phyloP scores from a whole-genome alignment of 2,888 invertebrate genomes.

The Agrotis ipsilon region DNA sequence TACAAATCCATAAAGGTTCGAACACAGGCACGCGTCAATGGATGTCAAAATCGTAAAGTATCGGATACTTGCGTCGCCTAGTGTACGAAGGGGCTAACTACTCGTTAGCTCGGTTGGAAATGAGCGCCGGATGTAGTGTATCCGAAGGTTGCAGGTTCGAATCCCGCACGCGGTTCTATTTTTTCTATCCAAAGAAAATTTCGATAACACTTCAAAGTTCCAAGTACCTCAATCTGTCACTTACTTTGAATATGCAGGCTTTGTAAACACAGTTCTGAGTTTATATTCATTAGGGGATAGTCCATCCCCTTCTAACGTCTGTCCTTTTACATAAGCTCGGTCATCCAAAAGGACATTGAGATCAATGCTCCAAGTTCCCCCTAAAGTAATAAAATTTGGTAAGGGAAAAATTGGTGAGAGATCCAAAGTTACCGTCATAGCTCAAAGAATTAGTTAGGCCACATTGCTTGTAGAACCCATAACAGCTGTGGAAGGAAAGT shows the following conservation, averaged over 20 bases:
- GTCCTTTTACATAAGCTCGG: conserved; percentile 33
- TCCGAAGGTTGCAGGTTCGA: no score
- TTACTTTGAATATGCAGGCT: conserved; percentile 14
- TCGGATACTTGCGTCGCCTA: no score
- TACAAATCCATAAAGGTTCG: no score
- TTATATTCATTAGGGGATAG: conserved; percentile 36
- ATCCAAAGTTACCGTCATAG: conserved; percentile 56
- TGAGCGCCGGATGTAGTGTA: no score
- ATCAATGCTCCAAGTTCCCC: conserved; percentile 48
- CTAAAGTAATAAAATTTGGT: conserved; percentile 56
- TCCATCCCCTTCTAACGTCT: conserved; percentile 9
- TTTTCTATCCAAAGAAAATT: no score
- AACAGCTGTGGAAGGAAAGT: conserved; percentile 61
- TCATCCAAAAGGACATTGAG: conserved; percentile 48
- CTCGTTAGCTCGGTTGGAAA: no score
- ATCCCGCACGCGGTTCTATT: no score
- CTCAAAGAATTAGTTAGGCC: conserved; percentile 64
- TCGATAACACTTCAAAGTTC: conserved; percentile 3
- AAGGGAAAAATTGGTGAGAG: conserved; percentile 48
- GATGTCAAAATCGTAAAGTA: no score
- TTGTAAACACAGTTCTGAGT: conserved; percentile 25
- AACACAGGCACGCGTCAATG: no score
- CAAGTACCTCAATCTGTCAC: conserved; percentile 10
- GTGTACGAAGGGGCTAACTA: no score
- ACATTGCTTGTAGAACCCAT: conserved; percentile 59